phyloP scores from a whole-genome alignment of 2,113 vertebrate species.

The Mobula birostris region DNA sequence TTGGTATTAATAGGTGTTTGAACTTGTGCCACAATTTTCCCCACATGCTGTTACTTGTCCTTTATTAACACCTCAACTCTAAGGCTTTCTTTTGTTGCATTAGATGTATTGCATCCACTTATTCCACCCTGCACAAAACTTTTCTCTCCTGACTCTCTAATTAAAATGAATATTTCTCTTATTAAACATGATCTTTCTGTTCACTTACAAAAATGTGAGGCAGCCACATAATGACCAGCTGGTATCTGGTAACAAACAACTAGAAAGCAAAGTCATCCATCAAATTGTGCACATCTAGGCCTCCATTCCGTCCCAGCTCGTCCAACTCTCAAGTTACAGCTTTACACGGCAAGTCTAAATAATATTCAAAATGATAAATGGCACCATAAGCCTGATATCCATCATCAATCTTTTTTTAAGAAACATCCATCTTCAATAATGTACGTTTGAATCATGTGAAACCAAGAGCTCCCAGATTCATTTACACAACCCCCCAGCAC shows the following conservation, averaged over 20 bases:
- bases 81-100: not conserved
- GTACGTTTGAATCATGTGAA: constrained; percentile 83
- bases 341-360: constrained; percentile 98
- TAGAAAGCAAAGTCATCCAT: constrained; percentile 81
- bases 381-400: constrained; percentile 85
- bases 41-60: not conserved
- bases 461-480: constrained; percentile 74
- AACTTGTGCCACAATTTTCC: not conserved
- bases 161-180: constrained; percentile 37
- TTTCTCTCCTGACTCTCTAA: not conserved
- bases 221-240: constrained; percentile 60
- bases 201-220: constrained; percentile 49
- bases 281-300: constrained; percentile 69
- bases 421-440: constrained; percentile 96
- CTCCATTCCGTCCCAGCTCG: constrained; percentile 75
- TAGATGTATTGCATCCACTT: not conserved
- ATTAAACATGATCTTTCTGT: constrained; percentile 44
- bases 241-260: constrained; percentile 82
- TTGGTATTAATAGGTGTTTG: not conserved
- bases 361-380: constrained; percentile 99
- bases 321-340: constrained; percentile 96
- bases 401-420: constrained; percentile 98
- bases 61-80: not conserved
- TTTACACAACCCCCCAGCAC: constrained; percentile 71
- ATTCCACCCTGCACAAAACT: not conserved